Conservation (phyloP, 2,888 invertebrate species). For the Plebejus anna region DNA sequence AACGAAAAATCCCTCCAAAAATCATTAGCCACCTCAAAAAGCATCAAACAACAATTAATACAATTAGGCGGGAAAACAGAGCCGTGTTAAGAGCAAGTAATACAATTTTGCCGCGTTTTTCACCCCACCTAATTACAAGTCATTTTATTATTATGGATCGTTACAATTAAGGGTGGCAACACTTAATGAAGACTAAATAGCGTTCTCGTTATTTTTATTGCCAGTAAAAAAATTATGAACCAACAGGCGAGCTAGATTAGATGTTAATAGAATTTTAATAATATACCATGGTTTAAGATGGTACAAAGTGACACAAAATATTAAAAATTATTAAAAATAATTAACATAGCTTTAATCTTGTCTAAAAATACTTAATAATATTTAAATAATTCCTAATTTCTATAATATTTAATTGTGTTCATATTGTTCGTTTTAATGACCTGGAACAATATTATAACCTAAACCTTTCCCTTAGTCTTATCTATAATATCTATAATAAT, state of each 20-base stretch:
- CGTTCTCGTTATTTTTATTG: slow-evolving; percentile 41
- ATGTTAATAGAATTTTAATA: slow-evolving; percentile 24
- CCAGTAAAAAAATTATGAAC: slow-evolving; percentile 29
- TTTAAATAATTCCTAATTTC: too few species aligned
- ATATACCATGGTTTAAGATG: neutral
- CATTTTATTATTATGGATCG: slow-evolving; percentile 74
- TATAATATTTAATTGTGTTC: too few species aligned
- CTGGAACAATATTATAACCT: neutral
- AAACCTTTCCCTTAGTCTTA: neutral
- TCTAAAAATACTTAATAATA: too few species aligned
- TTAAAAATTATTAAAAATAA: neutral
- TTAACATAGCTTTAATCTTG: neutral
- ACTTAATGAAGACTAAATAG: slow-evolving; percentile 47
- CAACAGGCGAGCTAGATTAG: slow-evolving; percentile 27
- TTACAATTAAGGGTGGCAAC: slow-evolving; percentile 61
- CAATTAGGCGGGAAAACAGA: slow-evolving; percentile 69
- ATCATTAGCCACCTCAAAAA: slow-evolving; percentile 44
- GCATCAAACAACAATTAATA: slow-evolving; percentile 69
- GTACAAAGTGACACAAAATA: neutral
- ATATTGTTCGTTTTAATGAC: too few species aligned
- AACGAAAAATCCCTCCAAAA: slow-evolving; percentile 25
- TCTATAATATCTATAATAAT: too few species aligned
- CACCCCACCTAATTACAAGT: slow-evolving; percentile 73
- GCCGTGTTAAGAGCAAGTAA: slow-evolving; percentile 67
- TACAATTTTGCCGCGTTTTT: slow-evolving; percentile 73